phyloP scores from a whole-genome alignment of 2,888 invertebrate species.

The Junonia oenone region DNA sequence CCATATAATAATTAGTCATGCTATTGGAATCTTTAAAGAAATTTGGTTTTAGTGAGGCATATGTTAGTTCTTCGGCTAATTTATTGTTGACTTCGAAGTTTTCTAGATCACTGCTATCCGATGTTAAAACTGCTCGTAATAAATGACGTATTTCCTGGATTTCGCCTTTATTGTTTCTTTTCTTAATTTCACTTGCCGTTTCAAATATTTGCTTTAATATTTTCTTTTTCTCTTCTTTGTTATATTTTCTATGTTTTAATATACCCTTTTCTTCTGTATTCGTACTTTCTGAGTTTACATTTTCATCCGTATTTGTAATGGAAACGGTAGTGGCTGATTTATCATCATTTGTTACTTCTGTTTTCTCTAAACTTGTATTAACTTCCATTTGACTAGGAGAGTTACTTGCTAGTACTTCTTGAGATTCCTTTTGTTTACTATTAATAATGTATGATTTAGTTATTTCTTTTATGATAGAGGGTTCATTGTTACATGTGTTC shows the following conservation, averaged over 20 bases:
- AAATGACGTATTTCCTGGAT: slow-evolving; percentile 43
- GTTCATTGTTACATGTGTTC: slow-evolving; percentile 12
- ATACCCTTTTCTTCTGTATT: slow-evolving; percentile 21
- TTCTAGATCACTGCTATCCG: slow-evolving; percentile 47
- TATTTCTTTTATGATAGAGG: slow-evolving; percentile 6
- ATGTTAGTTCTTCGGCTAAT: slow-evolving; percentile 42
- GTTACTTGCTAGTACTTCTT: background rate
- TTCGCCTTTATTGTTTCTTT: slow-evolving; percentile 40
- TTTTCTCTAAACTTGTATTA: slow-evolving; percentile 7
- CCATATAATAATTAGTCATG: slow-evolving; percentile 44
- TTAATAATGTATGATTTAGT: slow-evolving; percentile 1
- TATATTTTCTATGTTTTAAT: slow-evolving; percentile 31
- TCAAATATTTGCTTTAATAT: slow-evolving; percentile 49
- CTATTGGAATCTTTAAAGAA: slow-evolving; percentile 46
- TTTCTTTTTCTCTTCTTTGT: slow-evolving; percentile 46
- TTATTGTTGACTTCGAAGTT: slow-evolving; percentile 37
- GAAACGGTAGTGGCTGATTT: slow-evolving; percentile 21
- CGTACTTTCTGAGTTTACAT: slow-evolving; percentile 6
- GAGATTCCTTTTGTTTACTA: background rate
- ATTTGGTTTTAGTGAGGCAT: slow-evolving; percentile 42
- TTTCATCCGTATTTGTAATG: slow-evolving; percentile 12
- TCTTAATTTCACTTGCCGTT: slow-evolving; percentile 37
- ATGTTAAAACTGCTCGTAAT: slow-evolving; percentile 49
- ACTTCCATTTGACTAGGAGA: slow-evolving; percentile 3
- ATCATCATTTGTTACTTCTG: slow-evolving; percentile 7